Evolutionary conservation across 2,888 invertebrate species (phyloP).

Genomic region (Holacanthella duospinosa): DNA sequence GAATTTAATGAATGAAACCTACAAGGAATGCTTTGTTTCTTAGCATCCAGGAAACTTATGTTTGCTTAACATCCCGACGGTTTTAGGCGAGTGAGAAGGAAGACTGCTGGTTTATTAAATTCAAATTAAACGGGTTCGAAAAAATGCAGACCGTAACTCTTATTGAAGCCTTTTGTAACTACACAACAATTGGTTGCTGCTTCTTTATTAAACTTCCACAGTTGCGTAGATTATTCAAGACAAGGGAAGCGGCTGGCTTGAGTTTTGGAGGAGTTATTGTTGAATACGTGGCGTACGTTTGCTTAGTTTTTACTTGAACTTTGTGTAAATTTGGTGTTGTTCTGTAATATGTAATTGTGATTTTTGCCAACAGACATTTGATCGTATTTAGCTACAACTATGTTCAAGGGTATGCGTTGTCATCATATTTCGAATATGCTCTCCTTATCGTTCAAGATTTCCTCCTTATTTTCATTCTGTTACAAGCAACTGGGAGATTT

Average conservation of each 20-base stretch:
- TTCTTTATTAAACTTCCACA: constrained; percentile 72
- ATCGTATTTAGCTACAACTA: constrained; percentile 72
- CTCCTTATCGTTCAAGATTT: constrained; percentile 66
- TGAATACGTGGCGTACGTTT: constrained; percentile 57
- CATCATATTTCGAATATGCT: constrained; percentile 76
- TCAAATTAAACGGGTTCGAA: too few relatives aligned
- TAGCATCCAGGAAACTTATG: too few relatives aligned
- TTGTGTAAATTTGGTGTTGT: too few relatives aligned
- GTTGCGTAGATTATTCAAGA: constrained; percentile 55
- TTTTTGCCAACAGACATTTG: constrained; percentile 57
- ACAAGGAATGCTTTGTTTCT: too few relatives aligned
- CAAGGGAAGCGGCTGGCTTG: constrained; percentile 59
- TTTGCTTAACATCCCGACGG: too few relatives aligned
- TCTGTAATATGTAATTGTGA: too few relatives aligned
- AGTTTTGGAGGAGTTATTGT: constrained; percentile 55
- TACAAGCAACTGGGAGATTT: constrained; percentile 55
- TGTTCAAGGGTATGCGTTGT: constrained; percentile 57
- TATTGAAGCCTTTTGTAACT: constrained; percentile 28
- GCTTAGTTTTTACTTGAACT: not conserved
- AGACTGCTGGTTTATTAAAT: too few relatives aligned
- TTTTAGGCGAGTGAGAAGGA: too few relatives aligned
- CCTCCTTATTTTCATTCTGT: constrained; percentile 57
- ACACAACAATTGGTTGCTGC: constrained; percentile 60
- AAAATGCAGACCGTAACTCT: too few relatives aligned
- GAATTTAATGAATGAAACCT: too few relatives aligned